Percentiles rank a stretch among this genome's conserved stretches.
Evolutionary conservation across 1,140 invertebrate genomes (phyloP).

Genomic region (Hycleus phaleratus): DNA sequence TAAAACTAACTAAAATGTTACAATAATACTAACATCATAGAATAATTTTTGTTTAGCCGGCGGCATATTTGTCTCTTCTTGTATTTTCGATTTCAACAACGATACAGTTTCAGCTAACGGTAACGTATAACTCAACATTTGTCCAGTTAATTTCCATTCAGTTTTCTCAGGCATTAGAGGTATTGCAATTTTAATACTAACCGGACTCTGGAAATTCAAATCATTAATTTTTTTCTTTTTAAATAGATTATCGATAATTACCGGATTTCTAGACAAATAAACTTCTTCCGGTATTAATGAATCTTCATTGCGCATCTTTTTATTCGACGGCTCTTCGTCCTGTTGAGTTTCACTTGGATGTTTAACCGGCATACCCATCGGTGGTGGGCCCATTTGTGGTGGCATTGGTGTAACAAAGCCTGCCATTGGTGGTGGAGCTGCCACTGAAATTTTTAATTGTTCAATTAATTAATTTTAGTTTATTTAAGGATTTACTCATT

Average conservation of each 20-base stretch:
- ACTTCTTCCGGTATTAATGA: slow-evolving; percentile 80
- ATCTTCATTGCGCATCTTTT: slow-evolving; percentile 88
- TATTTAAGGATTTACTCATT: slow-evolving; percentile 43
- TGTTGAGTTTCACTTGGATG: slow-evolving; percentile 42
- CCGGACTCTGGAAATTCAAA: slow-evolving; percentile 47
- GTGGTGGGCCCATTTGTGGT: slow-evolving; percentile 36
- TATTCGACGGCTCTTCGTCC: slow-evolving; percentile 80
- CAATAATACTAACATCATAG: slow-evolving; percentile 59
- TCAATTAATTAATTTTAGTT: background rate
- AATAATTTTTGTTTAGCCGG: slow-evolving; percentile 95
- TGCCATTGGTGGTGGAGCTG: slow-evolving; percentile 46
- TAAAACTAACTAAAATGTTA: slow-evolving; percentile 1
- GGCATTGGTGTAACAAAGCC: slow-evolving; percentile 43
- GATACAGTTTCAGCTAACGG: slow-evolving; percentile 74
- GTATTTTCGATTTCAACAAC: slow-evolving; percentile 81
- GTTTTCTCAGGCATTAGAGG: slow-evolving; percentile 81
- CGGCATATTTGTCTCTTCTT: slow-evolving; percentile 87
- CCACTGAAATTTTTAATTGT: slow-evolving; percentile 24
- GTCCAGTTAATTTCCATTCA: slow-evolving; percentile 96
- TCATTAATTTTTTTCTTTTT: background rate
- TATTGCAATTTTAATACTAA: slow-evolving; percentile 70
- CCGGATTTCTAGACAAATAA: slow-evolving; percentile 62
- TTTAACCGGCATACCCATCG: slow-evolving; percentile 44
- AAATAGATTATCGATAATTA: slow-evolving; percentile 15
- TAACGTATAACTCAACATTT: slow-evolving; percentile 72